These are phyloP conservation scores for Porites australiensis DNA, from an alignment of 64 coral and sea anemone species.

Conservation along the genomic window DNA sequence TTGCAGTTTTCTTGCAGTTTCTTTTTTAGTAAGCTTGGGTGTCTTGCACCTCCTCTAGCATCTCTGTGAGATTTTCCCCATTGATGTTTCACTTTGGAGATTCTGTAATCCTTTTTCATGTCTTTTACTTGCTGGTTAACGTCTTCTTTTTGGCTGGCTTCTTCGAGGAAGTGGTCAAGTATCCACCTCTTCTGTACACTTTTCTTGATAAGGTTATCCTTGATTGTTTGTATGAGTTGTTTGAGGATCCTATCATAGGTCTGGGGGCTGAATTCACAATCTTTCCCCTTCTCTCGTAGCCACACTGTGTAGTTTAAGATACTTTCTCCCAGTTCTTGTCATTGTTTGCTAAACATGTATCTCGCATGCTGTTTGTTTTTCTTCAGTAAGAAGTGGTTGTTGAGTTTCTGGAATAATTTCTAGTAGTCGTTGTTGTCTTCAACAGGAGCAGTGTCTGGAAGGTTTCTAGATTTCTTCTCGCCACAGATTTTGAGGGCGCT, in stretches of 20 bases:
- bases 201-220: constrained; percentile 51
- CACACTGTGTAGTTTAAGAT: constrained; percentile 12
- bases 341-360: not conserved
- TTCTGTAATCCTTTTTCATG: constrained; percentile 65
- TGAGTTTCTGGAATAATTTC: not conserved
- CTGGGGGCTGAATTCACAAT: constrained; percentile 39
- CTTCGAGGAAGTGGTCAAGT: constrained; percentile 62
- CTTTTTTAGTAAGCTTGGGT: not conserved
- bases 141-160: constrained; percentile 63
- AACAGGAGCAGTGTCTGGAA: too few relatives aligned
- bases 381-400: not conserved
- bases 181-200: constrained; percentile 39
- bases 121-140: constrained; percentile 76
- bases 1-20: not conserved
- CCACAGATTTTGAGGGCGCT: too few relatives aligned
- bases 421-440: too few relatives aligned
- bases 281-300: constrained; percentile 42
- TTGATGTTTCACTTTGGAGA: constrained; percentile 36
- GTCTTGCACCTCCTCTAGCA: not conserved
- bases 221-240: constrained; percentile 73
- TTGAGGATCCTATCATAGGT: constrained; percentile 36
- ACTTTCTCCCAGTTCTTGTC: not conserved
- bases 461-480: too few relatives aligned
- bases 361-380: not conserved
- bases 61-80: not conserved